Evolutionary conservation across 1,140 invertebrate species (phyloP).

Genomic region (Choristoneura fumiferana): DNA sequence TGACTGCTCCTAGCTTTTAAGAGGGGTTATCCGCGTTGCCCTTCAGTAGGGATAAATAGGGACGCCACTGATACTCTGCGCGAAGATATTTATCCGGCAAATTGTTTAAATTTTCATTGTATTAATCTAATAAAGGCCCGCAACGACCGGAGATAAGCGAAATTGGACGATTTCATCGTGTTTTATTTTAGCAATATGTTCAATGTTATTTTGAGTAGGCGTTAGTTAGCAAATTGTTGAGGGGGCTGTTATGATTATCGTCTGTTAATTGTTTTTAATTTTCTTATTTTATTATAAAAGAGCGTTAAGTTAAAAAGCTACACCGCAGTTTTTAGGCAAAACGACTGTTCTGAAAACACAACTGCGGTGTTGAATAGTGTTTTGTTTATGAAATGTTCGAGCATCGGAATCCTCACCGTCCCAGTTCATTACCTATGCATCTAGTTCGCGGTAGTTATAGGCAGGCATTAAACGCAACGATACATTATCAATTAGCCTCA

Average conservation of each 20-base stretch:
- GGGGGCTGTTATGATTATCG: slow-evolving; percentile 14
- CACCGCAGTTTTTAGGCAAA: too few species aligned
- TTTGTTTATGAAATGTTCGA: too few species aligned
- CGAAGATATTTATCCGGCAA: slow-evolving; percentile 79
- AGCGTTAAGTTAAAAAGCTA: too few species aligned
- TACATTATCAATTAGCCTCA: slow-evolving; percentile 13
- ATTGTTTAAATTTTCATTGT: slow-evolving; percentile 80
- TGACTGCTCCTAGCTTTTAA: slow-evolving; percentile 78
- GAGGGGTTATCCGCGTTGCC: slow-evolving; percentile 76
- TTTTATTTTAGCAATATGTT: slow-evolving; percentile 61
- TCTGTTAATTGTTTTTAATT: not conserved
- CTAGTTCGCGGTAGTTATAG: too few species aligned
- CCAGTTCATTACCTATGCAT: too few species aligned
- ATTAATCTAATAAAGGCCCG: slow-evolving; percentile 75
- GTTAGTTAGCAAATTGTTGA: slow-evolving; percentile 52
- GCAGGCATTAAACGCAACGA: not conserved
- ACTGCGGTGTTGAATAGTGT: too few species aligned
- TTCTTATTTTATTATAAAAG: not conserved
- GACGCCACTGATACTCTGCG: slow-evolving; percentile 70
- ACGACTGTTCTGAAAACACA: too few species aligned
- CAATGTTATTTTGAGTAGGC: slow-evolving; percentile 46
- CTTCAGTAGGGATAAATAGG: slow-evolving; percentile 72
- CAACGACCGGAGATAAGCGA: slow-evolving; percentile 66
- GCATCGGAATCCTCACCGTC: too few species aligned
- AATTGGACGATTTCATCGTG: slow-evolving; percentile 61